phyloP scores from a whole-genome alignment of 2,113 vertebrate species.

The Python bivittatus region DNA sequence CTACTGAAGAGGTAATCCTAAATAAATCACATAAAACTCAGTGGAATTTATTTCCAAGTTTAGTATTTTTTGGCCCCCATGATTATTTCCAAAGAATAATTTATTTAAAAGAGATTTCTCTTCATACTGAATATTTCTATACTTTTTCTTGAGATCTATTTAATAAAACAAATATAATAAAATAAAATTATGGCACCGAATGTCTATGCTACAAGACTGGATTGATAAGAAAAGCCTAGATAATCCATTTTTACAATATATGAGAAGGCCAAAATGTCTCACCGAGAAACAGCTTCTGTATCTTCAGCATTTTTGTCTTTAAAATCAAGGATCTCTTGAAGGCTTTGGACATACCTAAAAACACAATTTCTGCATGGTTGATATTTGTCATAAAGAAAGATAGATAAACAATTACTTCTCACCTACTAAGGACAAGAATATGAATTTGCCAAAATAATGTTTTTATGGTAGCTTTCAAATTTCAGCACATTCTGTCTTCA shows the following conservation, averaged over 20 bases:
- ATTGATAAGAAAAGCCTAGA: background rate
- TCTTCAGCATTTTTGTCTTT: conserved; percentile 89
- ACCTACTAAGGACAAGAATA: background rate
- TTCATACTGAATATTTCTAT: background rate
- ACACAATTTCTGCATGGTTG: conserved; percentile 42
- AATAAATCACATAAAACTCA: background rate
- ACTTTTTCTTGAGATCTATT: background rate
- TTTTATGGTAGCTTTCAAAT: background rate
- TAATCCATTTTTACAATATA: background rate
- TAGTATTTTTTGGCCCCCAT: background rate
- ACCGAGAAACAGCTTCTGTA: conserved; percentile 82
- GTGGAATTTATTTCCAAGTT: background rate
- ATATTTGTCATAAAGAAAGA: conserved; percentile 18
- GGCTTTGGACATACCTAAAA: conserved; percentile 91
- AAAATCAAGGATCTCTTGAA: conserved; percentile 92
- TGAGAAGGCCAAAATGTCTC: conserved; percentile 50
- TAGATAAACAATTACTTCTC: conserved; percentile 2
- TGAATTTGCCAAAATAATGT: background rate
- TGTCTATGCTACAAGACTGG: background rate
- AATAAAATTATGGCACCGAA: background rate
- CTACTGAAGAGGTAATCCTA: background rate
- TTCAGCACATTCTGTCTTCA: background rate
- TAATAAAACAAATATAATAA: background rate
- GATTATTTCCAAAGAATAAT: background rate
- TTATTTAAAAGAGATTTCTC: background rate